Base-by-base conservation (phyloP, 2,797 vertebrate genomes). In the Pachyuromys duprasi region DNA sequence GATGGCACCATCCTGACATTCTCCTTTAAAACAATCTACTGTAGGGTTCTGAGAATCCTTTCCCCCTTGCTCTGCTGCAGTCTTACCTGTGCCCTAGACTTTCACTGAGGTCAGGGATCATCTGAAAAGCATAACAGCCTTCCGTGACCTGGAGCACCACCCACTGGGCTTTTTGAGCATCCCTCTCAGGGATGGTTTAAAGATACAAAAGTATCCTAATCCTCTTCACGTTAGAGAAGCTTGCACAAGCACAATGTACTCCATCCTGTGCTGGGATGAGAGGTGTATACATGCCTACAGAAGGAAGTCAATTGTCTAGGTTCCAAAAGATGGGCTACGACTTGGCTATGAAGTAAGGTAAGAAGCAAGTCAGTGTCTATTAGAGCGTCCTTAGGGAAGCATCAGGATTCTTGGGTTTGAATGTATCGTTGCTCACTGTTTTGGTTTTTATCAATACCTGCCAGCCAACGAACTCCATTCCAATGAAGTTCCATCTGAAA, bases 381-480 rank as follows among this genome's bases (percentile, higher is more conserved):
- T 20, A 57, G 8, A 72, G n/a, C 8, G 20, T 39, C 49, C 15
- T 72, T 39, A 57, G 33, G 17, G 18, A 67, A 22, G 3, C 83
- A 92, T 45, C 49, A 14, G 72, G 91, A 82, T 74, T 94, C 42
- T 63, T 91, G 14, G 12, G 12, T 76, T 86, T 82, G 17, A 39
- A 24, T 78, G 39, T 62, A 72, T 36, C 42, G 95, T 87, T 74
- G 17, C 0, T 95, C 75, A 81, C 80, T 13, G 12, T 33, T 86
- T 94, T 26, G 22, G 53, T 95, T 89, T 97, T 82, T 94, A 42
- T 86, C 72, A 92, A 49, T 63, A 9, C 39, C 92, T 95, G 55
- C 22, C 49, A 63, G 62, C 42, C 89, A 91, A 81, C 62, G 17
- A 62, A 31, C 49, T 86, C 6, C 76, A 11, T 72, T 81, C 72